phyloP scores from a whole-genome alignment of 2,797 vertebrate species.

The Podarcis lilfordi region DNA sequence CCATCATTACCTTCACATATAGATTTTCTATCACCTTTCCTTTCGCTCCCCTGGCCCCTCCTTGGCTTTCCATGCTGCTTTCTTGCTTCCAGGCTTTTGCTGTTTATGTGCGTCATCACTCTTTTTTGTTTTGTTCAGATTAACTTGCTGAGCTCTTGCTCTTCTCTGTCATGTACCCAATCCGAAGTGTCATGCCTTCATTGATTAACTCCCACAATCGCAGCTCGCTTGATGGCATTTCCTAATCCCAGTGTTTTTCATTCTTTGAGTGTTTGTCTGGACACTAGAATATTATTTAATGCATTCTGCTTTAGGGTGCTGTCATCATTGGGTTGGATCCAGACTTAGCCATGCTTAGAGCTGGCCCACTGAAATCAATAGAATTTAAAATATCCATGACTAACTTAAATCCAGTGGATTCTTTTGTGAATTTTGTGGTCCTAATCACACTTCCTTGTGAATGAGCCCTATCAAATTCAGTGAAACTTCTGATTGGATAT shows the following conservation, averaged over 20 bases:
- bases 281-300: constrained; percentile 29
- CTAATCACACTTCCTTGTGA: too few relatives aligned
- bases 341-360: too few relatives aligned
- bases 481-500: too few relatives aligned
- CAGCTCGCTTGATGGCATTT: constrained; percentile 9
- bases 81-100: not conserved
- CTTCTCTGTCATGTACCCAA: constrained; percentile 5
- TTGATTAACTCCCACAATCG: not conserved
- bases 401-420: too few relatives aligned
- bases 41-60: not conserved
- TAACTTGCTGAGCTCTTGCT: not conserved
- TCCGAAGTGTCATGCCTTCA: not conserved
- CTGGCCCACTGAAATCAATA: too few relatives aligned
- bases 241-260: constrained; percentile 9
- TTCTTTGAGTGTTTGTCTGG: constrained; percentile 23
- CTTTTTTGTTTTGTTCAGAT: not conserved
- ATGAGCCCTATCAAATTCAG: too few relatives aligned
- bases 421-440: too few relatives aligned
- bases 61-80: not conserved
- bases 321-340: constrained; percentile 19
- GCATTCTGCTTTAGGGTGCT: constrained; percentile 16
- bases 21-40: constrained; percentile 7
- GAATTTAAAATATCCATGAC: too few relatives aligned
- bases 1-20: not conserved
- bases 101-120: constrained; percentile 1